Percentiles rank a stretch among this genome's conserved stretches.
These are phyloP conservation scores for Watsonalla binaria DNA, from an alignment of 2,888 invertebrate species.

Conservation along the genomic window DNA sequence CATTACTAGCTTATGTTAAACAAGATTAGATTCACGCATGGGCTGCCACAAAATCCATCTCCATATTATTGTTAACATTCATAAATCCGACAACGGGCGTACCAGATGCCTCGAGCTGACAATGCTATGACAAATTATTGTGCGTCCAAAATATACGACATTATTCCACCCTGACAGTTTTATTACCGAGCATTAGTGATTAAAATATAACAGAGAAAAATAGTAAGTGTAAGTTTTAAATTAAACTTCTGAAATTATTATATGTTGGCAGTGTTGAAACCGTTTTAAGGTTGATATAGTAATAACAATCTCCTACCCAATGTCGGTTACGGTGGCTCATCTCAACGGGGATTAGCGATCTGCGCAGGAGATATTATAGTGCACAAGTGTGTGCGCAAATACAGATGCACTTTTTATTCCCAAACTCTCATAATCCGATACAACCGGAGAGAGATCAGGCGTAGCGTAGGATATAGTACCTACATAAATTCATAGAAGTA, in stretches of 20 bases:
- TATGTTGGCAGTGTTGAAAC: no score
- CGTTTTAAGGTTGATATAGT: no score
- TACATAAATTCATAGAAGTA: no score
- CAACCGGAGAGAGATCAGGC: no score
- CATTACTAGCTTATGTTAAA: background rate
- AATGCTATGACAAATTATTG: conserved; percentile 40
- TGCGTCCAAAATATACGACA: conserved; percentile 31
- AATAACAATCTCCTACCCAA: no score
- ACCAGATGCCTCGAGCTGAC: conserved; percentile 37
- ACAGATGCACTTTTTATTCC: no score
- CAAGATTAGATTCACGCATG: conserved; percentile 9
- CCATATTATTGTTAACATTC: conserved; percentile 24
- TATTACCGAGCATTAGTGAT: conserved; percentile 27
- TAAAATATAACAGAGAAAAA: conserved; percentile 19
- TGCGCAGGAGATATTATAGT: no score
- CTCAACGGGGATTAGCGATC: no score
- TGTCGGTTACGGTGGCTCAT: no score
- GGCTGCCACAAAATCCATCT: conserved; percentile 13
- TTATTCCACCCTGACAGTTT: conserved; percentile 43
- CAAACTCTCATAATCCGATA: no score
- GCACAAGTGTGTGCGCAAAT: no score
- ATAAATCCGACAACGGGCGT: conserved; percentile 34
- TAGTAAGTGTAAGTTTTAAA: background rate
- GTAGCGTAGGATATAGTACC: no score
- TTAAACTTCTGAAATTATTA: background rate